Conservation (phyloP, 1,140 invertebrate species). For the Diorhabda sublineata region DNA sequence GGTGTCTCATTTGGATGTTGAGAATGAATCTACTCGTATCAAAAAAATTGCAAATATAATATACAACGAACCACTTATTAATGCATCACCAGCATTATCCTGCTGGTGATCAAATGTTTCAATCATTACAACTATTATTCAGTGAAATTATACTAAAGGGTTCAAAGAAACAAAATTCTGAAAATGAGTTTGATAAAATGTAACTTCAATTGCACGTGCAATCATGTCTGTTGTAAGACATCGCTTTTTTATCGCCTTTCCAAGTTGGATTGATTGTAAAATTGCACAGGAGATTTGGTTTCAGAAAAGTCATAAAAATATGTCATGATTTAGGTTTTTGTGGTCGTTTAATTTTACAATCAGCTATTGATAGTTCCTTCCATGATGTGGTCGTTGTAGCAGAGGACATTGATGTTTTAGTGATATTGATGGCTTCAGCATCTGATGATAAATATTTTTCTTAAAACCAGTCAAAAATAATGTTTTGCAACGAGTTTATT, state of each 20-base stretch:
- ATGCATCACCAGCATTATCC: not conserved
- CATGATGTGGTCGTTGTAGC: not conserved
- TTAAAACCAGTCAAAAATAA: conserved; percentile 3
- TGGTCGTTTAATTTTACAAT: too few species aligned
- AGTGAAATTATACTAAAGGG: not conserved
- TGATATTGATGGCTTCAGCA: not conserved
- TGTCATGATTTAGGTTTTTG: not conserved
- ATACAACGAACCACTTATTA: not conserved
- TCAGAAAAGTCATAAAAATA: not conserved
- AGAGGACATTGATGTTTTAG: not conserved
- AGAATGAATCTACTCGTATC: not conserved
- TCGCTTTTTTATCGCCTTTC: not conserved
- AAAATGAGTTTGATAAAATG: not conserved
- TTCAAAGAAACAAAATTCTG: not conserved
- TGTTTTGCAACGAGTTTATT: not conserved
- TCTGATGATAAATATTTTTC: not conserved
- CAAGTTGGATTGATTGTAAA: not conserved
- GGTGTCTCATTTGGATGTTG: not conserved
- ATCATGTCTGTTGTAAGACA: not conserved
- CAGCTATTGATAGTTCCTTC: not conserved
- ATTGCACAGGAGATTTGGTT: conserved; percentile 3
- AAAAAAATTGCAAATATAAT: not conserved
- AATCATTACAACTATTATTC: not conserved
- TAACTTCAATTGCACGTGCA: not conserved
- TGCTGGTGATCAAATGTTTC: not conserved